Conservation (phyloP, 2,113 vertebrate species). For the Oostethus manadensis region DNA sequence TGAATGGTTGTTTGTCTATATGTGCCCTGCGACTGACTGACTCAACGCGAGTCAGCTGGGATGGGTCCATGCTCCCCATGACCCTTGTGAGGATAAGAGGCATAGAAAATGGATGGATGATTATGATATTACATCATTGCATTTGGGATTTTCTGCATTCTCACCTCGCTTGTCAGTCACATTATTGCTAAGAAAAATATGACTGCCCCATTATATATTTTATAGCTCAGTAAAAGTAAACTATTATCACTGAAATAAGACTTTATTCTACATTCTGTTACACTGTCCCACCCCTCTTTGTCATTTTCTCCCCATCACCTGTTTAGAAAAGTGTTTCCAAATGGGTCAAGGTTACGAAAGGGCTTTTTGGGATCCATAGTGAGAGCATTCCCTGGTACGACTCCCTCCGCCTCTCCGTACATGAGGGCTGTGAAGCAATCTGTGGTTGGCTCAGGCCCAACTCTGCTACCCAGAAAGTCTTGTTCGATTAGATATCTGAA, state of each 20-base stretch:
- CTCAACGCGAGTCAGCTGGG: too few species aligned
- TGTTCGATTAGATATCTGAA: constrained; percentile 83
- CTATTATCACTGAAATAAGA: not conserved
- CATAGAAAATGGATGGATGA: too few species aligned
- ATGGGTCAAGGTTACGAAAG: constrained; percentile 84
- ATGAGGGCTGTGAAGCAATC: constrained; percentile 88
- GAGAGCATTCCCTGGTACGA: constrained; percentile 82
- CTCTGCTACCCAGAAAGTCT: constrained; percentile 81
- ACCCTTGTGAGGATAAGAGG: too few species aligned
- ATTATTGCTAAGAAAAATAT: not conserved
- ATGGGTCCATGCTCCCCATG: too few species aligned
- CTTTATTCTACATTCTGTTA: not conserved
- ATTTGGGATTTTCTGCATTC: too few species aligned
- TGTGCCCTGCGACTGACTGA: too few species aligned
- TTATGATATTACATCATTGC: too few species aligned
- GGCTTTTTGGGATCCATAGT: constrained; percentile 83
- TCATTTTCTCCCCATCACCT: constrained; percentile 77
- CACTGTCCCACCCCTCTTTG: too few species aligned
- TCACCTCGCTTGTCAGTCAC: too few species aligned
- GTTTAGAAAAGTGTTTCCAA: constrained; percentile 86
- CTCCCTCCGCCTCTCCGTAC: constrained; percentile 74
- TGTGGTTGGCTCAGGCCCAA: constrained; percentile 86
- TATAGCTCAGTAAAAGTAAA: not conserved
- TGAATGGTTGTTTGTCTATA: too few species aligned
- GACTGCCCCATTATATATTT: not conserved